These are phyloP conservation scores for Polia nebulosa DNA, from an alignment of 2,888 invertebrate genomes.

Conservation along the genomic window DNA sequence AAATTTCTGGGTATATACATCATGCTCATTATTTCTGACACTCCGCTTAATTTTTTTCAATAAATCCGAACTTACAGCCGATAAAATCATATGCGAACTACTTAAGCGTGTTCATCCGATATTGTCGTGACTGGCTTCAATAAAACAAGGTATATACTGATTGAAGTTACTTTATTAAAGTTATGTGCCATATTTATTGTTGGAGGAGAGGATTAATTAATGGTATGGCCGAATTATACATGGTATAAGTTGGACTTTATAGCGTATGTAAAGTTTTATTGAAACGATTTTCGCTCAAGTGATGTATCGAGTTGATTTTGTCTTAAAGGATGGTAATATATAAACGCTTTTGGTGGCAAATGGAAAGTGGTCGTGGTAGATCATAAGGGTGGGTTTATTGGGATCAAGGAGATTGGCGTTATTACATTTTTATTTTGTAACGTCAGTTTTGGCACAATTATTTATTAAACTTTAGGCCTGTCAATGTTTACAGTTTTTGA, in stretches of 20 bases:
- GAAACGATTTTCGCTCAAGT: conserved; percentile 45
- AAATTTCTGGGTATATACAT: conserved; percentile 19
- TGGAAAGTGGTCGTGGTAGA: conserved; percentile 21
- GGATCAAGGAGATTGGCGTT: conserved; percentile 4
- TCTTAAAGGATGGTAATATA: conserved; percentile 43
- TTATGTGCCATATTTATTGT: conserved; percentile 60
- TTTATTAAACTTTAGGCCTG: too few species aligned
- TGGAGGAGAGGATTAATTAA: conserved; percentile 58
- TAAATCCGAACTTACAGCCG: conserved; percentile 30
- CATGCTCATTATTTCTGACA: conserved; percentile 38
- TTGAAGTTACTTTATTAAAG: conserved; percentile 66
- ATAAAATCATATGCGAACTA: conserved; percentile 42
- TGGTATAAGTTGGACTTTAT: conserved; percentile 55
- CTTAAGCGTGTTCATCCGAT: conserved; percentile 49
- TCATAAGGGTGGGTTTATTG: conserved; percentile 2
- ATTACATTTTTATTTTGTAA: too few species aligned
- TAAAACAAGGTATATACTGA: conserved; percentile 65
- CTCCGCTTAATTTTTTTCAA: conserved; percentile 43
- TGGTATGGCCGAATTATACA: conserved; percentile 64
- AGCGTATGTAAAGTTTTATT: conserved; percentile 61
- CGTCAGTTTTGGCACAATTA: too few species aligned
- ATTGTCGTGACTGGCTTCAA: conserved; percentile 65
- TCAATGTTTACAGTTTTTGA: too few species aligned
- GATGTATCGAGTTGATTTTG: conserved; percentile 36
- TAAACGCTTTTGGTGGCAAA: conserved; percentile 16